A percentile compares a stretch with the other conserved stretches of the same genome.
These are phyloP conservation scores for Butorides virescens DNA, from an alignment of 2,113 vertebrate species.

Conservation along the genomic window DNA sequence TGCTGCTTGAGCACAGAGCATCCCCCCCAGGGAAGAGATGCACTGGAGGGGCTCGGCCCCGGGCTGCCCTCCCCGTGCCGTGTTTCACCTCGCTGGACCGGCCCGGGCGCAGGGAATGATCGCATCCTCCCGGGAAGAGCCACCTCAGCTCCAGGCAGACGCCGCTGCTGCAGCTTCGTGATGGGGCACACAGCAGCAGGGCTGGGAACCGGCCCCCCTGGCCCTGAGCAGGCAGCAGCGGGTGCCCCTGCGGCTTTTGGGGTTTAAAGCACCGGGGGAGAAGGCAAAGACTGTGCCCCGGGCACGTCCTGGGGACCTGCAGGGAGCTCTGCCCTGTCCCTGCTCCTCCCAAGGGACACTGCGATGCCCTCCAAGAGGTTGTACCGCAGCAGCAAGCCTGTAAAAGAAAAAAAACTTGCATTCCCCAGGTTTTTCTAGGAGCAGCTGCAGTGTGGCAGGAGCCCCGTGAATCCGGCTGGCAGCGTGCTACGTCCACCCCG, in stretches of 20 bases:
- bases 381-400: not conserved
- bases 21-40: not conserved
- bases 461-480: not conserved
- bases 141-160: fast-evolving
- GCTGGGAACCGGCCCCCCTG: fast-evolving
- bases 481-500: fast-evolving
- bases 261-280: no score
- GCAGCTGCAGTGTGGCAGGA: not conserved
- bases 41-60: fast-evolving
- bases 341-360: not conserved
- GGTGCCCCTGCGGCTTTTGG: fast-evolving
- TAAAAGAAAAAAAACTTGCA: fast-evolving
- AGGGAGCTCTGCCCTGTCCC: not conserved
- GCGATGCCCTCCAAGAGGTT: fast-evolving
- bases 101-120: not conserved
- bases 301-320: not conserved
- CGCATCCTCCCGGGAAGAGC: fast-evolving
- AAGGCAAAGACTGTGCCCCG: fast-evolving
- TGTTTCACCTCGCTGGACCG: fast-evolving
- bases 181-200: fast-evolving
- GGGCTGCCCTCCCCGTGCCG: fast-evolving
- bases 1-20: not conserved
- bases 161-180: not conserved
- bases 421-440: not conserved
- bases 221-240: not conserved